Evolutionary conservation across 2,888 invertebrate species (phyloP).

Genomic region (Papilio demoleus): DNA sequence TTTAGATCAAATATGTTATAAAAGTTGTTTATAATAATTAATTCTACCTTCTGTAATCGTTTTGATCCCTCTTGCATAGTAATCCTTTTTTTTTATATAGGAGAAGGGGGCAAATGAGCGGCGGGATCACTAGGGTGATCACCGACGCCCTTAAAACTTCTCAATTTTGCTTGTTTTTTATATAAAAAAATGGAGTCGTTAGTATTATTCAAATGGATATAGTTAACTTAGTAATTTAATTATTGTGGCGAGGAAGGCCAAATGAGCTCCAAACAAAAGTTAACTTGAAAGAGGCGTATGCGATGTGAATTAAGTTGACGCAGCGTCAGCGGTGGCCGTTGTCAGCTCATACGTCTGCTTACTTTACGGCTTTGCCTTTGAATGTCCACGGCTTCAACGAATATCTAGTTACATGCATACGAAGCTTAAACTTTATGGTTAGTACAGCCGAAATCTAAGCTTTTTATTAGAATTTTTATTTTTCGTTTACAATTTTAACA

Average conservation of each 20-base stretch:
- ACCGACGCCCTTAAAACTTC: too few relatives aligned
- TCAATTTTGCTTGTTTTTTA: too few relatives aligned
- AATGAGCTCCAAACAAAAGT: neutral
- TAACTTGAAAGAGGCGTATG: constrained; percentile 5
- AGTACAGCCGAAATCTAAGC: neutral
- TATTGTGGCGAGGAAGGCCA: too few relatives aligned
- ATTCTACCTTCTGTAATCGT: too few relatives aligned
- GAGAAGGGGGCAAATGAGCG: too few relatives aligned
- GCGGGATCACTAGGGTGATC: too few relatives aligned
- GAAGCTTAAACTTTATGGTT: constrained; percentile 10
- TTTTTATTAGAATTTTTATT: neutral
- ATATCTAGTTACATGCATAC: constrained; percentile 9
- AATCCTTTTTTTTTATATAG: too few relatives aligned
- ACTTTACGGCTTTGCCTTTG: constrained; percentile 26
- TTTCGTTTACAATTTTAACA: too few relatives aligned
- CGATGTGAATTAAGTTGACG: constrained; percentile 18
- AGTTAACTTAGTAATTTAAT: too few relatives aligned
- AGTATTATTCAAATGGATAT: too few relatives aligned
- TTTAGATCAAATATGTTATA: neutral
- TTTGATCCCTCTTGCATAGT: too few relatives aligned
- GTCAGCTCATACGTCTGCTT: constrained; percentile 17
- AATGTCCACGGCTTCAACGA: neutral
- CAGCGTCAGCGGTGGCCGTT: constrained; percentile 17
- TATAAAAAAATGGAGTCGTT: too few relatives aligned
- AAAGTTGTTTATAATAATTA: neutral